Base-by-base conservation (phyloP, 2,113 vertebrate species). In the Sclerurus mexicanus region DNA sequence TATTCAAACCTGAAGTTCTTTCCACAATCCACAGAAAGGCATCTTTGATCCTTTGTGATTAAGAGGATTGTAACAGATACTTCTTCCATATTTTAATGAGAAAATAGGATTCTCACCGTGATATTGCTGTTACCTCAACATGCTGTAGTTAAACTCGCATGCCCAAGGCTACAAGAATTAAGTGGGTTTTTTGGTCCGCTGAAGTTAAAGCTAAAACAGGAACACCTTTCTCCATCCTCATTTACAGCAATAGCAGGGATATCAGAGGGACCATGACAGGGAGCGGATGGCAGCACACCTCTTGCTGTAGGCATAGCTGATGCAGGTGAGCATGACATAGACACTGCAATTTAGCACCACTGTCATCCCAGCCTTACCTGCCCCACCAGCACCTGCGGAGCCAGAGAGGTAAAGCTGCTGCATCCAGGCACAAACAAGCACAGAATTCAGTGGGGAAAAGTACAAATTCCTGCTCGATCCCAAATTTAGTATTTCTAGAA, bases 211-310 rank as follows among this genome's bases (percentile, higher is more conserved):
- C 49, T 72, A 53, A 76, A 85, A 74, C 6, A 67, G 59, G 63
- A 86, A n/a, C 24, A 55, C 37, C 28, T 49, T 81, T 63, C 40
- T 79, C 37, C 44, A 58, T 71, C 31, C n/a, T 55, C 35, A 55
- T 55, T 85, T 82, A 42, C 0, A 1, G 30, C 39, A 55, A 72
- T 3, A 14, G 56, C 64, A 87, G 71, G 42, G 55, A 28, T 67
- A 63, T 63, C 6, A 3, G 33, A 27, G 40, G 35, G 40, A 53
- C 44, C 10, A 3, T 5, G 6, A 62, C 35, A 39, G 49, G 50
- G 55, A 85, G 83, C 1, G 22, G 86, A 46, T 6, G 7, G 74
- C 46, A 66, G 31, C 5, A 2, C 22, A 33, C 17, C 0, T 0
- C 40, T 80, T 67, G 62, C 92, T 93, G 66, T 4, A 6, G 82